Base-by-base conservation (phyloP, 2,888 invertebrate species). In the Erebia aethiops region DNA sequence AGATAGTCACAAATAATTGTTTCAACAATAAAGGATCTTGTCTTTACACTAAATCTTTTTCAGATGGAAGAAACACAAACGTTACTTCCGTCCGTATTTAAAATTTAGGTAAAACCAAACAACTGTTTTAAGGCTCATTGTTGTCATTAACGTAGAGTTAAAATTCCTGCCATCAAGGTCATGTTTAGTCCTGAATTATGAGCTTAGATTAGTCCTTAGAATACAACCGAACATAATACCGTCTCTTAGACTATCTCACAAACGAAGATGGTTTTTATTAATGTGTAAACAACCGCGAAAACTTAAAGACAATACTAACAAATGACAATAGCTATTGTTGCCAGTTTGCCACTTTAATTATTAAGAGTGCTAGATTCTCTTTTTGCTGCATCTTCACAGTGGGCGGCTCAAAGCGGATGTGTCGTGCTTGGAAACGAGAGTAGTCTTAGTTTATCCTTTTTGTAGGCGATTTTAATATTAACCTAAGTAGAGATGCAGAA, bases 351-450 rank as follows among this genome's bases (percentile, higher is more conserved):
- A 69, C 70, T 72, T 74, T 72, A 75, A 76, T 76, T 76, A 76
- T 76, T 74, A 75, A 75, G 71, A 76, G 76, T 76, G 75, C 76
- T 71, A 68, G 71, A 72, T 75, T 76, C 74, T 72, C 73, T 74
- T 76, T 76, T 70, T 60, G 52, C 60, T 41, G 67, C 41, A 49
- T 46, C 58, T 67, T 71, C 69, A 26, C 65, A 61, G 66, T 66
- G 56, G 52, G 46, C 61, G 62, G 56, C 58, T 67, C 71, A 63
- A 71, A 73, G 66, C 41, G 66, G 71, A 73, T 71, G 66, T 71
- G 73, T 73, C 60, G 70, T 58, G 62, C 35, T 60, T 54, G 61
- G 64, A 26, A 52, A 62, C 65, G 69, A 69, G 49, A 46, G 46
- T 13, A 35, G 58, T 49, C 49, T 58, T 67, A 14, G 13, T 21